A percentile compares a stretch with the other conserved stretches of the same genome.
These are phyloP conservation scores for Cardiocondyla obscurior DNA, from an alignment of 1,140 invertebrate genomes.

Conservation along the genomic window DNA sequence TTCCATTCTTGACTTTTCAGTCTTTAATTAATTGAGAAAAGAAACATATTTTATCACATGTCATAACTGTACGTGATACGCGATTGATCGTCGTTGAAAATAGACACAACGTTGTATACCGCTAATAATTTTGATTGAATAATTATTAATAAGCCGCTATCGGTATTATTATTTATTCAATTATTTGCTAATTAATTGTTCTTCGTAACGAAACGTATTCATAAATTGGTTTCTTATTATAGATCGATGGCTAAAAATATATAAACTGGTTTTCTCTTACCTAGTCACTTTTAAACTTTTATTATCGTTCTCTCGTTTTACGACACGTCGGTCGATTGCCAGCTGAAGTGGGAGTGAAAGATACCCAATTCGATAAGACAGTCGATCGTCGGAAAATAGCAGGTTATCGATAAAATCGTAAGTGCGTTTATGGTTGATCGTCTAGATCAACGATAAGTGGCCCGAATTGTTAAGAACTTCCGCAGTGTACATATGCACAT, in stretches of 20 bases:
- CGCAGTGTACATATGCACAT: slow-evolving; percentile 51
- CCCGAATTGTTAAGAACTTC: slow-evolving; percentile 77
- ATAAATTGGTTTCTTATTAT: background rate
- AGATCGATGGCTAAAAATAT: background rate
- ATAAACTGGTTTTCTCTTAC: background rate
- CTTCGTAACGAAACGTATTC: background rate
- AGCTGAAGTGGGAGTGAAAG: slow-evolving; percentile 78
- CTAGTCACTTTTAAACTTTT: background rate
- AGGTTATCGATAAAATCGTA: slow-evolving; percentile 69
- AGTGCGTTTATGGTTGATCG: slow-evolving; percentile 70
- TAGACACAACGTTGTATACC: no score
- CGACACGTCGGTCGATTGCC: slow-evolving; percentile 45
- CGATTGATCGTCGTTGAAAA: no score
- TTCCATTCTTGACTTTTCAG: background rate
- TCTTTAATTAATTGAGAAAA: background rate
- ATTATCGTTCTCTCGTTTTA: slow-evolving; percentile 37
- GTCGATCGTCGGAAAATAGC: slow-evolving; percentile 71
- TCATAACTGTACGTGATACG: no score
- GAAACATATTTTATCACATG: no score
- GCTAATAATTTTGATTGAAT: no score
- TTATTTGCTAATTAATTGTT: background rate
- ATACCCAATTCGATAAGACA: slow-evolving; percentile 70
- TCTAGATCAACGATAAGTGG: slow-evolving; percentile 75
- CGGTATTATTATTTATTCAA: no score
- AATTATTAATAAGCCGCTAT: no score